phyloP scores from a whole-genome alignment of 2,113 vertebrate genomes.

The Riparia riparia region DNA sequence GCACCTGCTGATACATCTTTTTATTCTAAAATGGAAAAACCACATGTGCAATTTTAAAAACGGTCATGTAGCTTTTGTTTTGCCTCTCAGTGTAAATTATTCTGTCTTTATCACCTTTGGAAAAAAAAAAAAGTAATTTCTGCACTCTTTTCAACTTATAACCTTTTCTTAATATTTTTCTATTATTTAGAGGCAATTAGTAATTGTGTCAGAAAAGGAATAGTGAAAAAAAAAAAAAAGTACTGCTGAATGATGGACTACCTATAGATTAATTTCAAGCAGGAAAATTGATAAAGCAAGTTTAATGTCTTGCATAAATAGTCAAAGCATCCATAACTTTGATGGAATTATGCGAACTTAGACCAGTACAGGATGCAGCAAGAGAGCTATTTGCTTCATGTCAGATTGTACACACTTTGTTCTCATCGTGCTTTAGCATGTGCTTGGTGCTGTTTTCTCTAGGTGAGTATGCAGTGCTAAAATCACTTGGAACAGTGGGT shows the following conservation, averaged over 20 bases:
- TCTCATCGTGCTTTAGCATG: not conserved
- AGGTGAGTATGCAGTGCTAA: not conserved
- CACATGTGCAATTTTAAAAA: not conserved
- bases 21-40: not conserved
- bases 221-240: not conserved
- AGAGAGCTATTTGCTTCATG: not conserved
- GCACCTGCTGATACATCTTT: conserved; percentile 19
- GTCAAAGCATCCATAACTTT: not conserved
- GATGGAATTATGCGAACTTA: not conserved
- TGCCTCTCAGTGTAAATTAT: not conserved
- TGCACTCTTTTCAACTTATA: not conserved
- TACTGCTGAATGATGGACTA: not conserved
- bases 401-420: not conserved
- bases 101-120: not conserved
- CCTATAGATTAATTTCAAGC: not conserved
- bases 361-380: not conserved
- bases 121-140: not conserved
- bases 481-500: not conserved
- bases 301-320: not conserved
- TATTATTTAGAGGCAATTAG: not conserved
- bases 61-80: not conserved
- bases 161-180: not conserved
- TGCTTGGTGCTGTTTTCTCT: not conserved
- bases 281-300: not conserved
- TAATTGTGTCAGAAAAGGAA: not conserved